Base-by-base conservation (phyloP, 2,113 vertebrate species). In the Serilophus lunatus region DNA sequence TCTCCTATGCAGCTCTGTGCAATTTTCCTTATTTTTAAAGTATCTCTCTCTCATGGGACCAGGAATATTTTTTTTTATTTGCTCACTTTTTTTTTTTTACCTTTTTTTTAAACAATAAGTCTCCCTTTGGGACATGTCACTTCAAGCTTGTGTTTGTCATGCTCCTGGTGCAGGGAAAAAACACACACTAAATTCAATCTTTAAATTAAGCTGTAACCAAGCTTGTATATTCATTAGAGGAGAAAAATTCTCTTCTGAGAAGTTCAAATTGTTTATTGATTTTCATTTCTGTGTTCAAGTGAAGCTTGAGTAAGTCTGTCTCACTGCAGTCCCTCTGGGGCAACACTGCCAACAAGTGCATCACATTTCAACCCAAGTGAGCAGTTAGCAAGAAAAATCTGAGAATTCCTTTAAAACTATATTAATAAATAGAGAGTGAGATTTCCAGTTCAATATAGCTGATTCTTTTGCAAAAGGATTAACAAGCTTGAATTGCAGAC, bases 261-360 rank as follows among this genome's bases (percentile, higher is more conserved):
- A 99, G 99, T 99, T 99, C 98, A 99, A 98, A 99, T 99, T 99
- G 99, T 99, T 99, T 99, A 99, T 99, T 99, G 99, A 99, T 99
- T 99, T 99, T 99, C 99, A 99, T 99, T 99, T 99, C 99, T 99
- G 98, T 98, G 98, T 99, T 99, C 98, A 98, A 98, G 98, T 98
- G 98, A 98, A 98, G 98, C 98, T 98, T 98, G 98, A 99, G 98
- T 98, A 98, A 98, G 98, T 99, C 98, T 98, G 98, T 98, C 98
- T 98, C 98, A 96, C 98, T 98, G 96, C 87, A 78, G 96, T 98
- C 98, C 99, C 98, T 98, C 56, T 74, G 98, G 97, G 98, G 97
- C 97, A 77, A 86, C 97, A 72, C 82, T 97, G 97, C 97, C 97
- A 97, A 98, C 96, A 98, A 98, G 97, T 96, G 95, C 77, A 96